These are phyloP conservation scores for Amphipyra berbera DNA, from an alignment of 2,888 invertebrate genomes.

Conservation along the genomic window DNA sequence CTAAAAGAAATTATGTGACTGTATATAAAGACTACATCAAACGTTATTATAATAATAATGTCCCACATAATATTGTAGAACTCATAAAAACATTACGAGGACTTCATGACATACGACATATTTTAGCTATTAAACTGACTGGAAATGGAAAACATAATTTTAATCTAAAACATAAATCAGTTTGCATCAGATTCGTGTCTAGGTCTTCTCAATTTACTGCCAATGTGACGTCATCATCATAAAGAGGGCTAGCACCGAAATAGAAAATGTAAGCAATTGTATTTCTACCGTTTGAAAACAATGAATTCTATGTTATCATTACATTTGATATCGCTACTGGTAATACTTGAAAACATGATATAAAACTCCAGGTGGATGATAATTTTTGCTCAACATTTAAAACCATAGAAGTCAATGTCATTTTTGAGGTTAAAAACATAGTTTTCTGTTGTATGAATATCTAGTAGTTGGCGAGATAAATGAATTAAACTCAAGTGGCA, in stretches of 20 bases:
- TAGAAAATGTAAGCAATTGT: constrained; percentile 40
- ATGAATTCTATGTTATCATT: constrained; percentile 1
- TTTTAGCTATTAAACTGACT: not conserved
- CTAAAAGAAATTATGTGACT: not conserved
- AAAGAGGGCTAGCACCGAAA: constrained; percentile 41
- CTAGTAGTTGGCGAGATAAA: too few species aligned
- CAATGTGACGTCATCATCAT: constrained; percentile 51
- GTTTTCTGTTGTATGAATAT: too few species aligned
- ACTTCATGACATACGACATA: not conserved
- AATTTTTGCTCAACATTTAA: too few species aligned
- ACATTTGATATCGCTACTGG: not conserved
- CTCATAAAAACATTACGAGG: not conserved
- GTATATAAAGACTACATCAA: too few species aligned
- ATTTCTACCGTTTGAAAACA: constrained; percentile 18
- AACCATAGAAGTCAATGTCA: too few species aligned
- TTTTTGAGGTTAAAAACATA: too few species aligned
- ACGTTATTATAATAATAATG: too few species aligned
- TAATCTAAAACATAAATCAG: constrained; percentile 2
- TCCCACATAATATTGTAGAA: not conserved
- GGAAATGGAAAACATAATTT: not conserved
- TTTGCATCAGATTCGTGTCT: constrained; percentile 26
- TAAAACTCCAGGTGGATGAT: too few species aligned
- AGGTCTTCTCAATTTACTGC: constrained; percentile 42
- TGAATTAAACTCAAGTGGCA: too few species aligned
- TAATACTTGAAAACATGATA: too few species aligned